Base-by-base conservation (phyloP, 2,797 vertebrate genomes). In the Crax fasciolata region DNA sequence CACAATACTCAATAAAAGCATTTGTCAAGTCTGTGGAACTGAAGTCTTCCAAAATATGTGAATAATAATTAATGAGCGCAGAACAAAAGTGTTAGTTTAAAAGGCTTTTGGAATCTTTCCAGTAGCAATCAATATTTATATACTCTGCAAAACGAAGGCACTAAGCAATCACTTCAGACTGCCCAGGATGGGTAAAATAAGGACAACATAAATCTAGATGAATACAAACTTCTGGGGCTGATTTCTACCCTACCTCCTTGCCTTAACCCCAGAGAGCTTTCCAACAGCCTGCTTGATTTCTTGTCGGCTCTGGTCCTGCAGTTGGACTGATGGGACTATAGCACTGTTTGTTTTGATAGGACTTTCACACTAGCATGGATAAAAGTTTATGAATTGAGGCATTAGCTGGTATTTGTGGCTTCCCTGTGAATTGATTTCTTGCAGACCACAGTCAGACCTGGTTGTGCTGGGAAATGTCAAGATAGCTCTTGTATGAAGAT, bases 341-440 rank as follows among this genome's bases (percentile, higher is more conserved):
- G 2, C 32, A 54, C 25, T 97, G 11, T 96, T 97, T 91, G 61
- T 81, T 90, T 95, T 94, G 74, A 67, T 76, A 82, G 81, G 81
- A 82, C 84, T 93, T 95, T 95, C 44, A 89, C 84, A 71, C 63
- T 25, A 71, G 67, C 63, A 51, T 0, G 7, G 88, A 93, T 95
- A 84, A 90, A 91, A 94, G 63, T 90, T 95, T 92, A 92, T 94
- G 86, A 95, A 91, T 91, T 63, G 23, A 95, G 86, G 92, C 71
- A 90, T 95, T 96, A 90, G 46, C 63, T 94, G 88, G 35, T 86
- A 95, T 93, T 93, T 96, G 87, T 93, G 95, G 71, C 67, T 89
- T 86, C 63, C 57, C 74, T 62, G 38, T 16, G 89, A 88, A 94
- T 67, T 95, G 91, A 94, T 91, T 96, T 97, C 79, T 79, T 81